A percentile compares a stretch with the other conserved stretches of the same genome.
phyloP scores from a whole-genome alignment of 2,113 vertebrate genomes.

The Saguinus midas region DNA sequence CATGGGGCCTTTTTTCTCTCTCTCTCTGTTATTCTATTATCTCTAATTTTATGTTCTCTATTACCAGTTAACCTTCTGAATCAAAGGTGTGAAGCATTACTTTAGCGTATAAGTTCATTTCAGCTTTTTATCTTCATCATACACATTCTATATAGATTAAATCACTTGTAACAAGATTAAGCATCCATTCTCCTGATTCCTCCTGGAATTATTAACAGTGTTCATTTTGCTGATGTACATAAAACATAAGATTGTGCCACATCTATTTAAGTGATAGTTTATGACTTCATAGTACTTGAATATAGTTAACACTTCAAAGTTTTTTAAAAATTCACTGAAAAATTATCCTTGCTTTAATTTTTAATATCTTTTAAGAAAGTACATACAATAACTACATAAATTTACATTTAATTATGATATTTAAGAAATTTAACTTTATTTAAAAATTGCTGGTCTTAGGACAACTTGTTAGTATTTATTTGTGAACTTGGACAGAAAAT shows the following conservation, averaged over 20 bases:
- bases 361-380: not conserved
- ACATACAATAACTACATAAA: not conserved
- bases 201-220: not conserved
- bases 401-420: not conserved
- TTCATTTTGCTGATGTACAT: not conserved
- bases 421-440: not conserved
- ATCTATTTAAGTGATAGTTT: not conserved
- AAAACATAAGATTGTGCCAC: not conserved
- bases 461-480: not conserved
- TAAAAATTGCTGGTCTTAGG: not conserved
- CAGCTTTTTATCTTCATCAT: not conserved
- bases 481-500: slow-evolving; percentile 2
- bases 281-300: not conserved
- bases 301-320: not conserved
- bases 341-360: not conserved
- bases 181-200: not conserved
- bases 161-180: not conserved
- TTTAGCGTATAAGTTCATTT: not conserved
- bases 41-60: not conserved
- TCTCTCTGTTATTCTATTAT: not conserved
- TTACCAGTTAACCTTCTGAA: not conserved
- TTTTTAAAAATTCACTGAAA: not conserved
- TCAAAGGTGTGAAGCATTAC: not conserved
- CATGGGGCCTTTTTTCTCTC: not conserved
- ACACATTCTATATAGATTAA: not conserved